These are phyloP conservation scores for Macrocentrus cingulum DNA, from an alignment of 1,140 invertebrate genomes.

Conservation along the genomic window DNA sequence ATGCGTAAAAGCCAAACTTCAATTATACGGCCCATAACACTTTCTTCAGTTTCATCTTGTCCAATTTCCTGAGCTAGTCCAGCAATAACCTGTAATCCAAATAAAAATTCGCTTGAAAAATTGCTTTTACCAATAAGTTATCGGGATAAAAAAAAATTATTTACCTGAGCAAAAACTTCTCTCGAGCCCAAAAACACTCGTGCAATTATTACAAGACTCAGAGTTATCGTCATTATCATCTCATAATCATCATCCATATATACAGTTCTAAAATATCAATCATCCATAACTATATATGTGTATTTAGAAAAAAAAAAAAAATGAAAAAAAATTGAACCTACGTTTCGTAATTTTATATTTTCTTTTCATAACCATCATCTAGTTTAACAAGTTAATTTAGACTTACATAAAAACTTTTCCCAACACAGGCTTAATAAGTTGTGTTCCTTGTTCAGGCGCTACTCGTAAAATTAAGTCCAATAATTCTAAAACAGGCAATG, in stretches of 20 bases:
- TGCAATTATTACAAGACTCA: slow-evolving; percentile 76
- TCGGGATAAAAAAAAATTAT: neutral
- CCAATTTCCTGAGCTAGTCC: slow-evolving; percentile 48
- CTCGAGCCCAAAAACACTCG: slow-evolving; percentile 76
- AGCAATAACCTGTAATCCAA: slow-evolving; percentile 53
- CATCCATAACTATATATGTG: slow-evolving; percentile 23
- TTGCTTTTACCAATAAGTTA: too few species aligned
- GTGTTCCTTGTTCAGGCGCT: slow-evolving; percentile 64
- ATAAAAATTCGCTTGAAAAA: slow-evolving; percentile 41
- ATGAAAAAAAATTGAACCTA: too few species aligned
- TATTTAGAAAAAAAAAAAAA: too few species aligned
- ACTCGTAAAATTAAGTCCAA: slow-evolving; percentile 72
- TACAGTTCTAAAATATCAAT: slow-evolving; percentile 59
- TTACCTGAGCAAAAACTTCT: slow-evolving; percentile 69
- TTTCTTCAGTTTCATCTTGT: slow-evolving; percentile 56
- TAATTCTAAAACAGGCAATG: slow-evolving; percentile 72
- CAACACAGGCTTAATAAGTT: slow-evolving; percentile 68
- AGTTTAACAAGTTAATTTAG: neutral
- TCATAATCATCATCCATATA: slow-evolving; percentile 62
- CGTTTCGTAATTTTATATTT: too few species aligned
- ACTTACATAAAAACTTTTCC: slow-evolving; percentile 63
- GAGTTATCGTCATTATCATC: slow-evolving; percentile 72
- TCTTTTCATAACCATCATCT: slow-evolving; percentile 10
- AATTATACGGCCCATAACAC: slow-evolving; percentile 70
- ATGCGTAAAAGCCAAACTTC: slow-evolving; percentile 80